Evolutionary conservation across 2,113 vertebrate species (phyloP).

Genomic region (Notarius quadriscutis): DNA sequence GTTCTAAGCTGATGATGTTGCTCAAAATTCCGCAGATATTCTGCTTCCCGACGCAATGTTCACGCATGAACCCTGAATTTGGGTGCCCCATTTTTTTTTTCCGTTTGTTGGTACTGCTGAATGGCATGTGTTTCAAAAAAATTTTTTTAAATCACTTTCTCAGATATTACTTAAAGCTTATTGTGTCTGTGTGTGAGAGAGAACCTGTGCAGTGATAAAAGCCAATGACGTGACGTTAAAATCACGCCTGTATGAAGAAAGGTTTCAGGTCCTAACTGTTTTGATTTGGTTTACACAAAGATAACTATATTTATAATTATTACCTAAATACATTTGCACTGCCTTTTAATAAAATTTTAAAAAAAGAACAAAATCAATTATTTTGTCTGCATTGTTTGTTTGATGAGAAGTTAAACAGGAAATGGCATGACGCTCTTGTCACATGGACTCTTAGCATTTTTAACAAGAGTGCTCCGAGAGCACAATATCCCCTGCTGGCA

Average conservation of each 20-base stretch:
- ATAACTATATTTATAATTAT: slow-evolving; percentile 13
- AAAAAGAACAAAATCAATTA: neutral
- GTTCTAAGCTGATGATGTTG: neutral
- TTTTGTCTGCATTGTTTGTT: neutral
- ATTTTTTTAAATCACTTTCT: neutral
- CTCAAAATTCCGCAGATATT: neutral
- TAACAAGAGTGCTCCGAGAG: too few relatives aligned
- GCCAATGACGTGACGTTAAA: neutral
- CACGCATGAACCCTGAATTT: neutral
- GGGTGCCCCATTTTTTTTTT: neutral
- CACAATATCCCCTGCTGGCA: too few relatives aligned
- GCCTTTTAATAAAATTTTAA: neutral
- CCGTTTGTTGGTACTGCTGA: neutral
- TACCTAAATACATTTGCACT: slow-evolving; percentile 4
- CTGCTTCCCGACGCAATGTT: neutral
- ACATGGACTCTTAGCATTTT: too few relatives aligned
- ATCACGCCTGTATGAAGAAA: neutral
- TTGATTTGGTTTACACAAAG: neutral
- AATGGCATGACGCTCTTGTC: too few relatives aligned
- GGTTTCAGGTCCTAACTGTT: neutral
- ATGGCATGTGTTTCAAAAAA: neutral
- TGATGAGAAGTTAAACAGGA: too few relatives aligned
- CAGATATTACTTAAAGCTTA: too few relatives aligned
- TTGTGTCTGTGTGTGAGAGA: too few relatives aligned
- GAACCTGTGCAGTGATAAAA: neutral